Evolutionary conservation across 2,888 invertebrate species (phyloP), one percentile per base, ranked within the genome.

Genomic region (Xylophagus ater): DNA sequence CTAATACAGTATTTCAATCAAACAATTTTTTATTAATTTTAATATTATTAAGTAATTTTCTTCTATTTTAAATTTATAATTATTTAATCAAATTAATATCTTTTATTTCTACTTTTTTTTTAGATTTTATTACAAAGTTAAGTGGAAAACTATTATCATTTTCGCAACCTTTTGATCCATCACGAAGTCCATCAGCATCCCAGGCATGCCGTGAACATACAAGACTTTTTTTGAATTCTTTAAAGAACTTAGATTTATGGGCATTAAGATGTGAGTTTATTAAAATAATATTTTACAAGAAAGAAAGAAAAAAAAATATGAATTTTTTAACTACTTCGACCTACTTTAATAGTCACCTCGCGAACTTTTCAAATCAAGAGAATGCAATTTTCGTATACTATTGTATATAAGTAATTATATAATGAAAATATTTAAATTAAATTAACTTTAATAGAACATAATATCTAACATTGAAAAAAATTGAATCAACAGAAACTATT

Each of bases 181-280:
- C 48, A 18, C 35, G 34, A 18, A 32, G 41, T 21, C 23, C 44
- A 21, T 14, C 32, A 23, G 32, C 45, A 14, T 45, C 48, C 4
- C 8, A 12, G 24, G 37, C 34, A 36, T 48, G 48, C 25, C 40
- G 35, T 30, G 15, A 28, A 5, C 44, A 48, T 33, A 39, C 45
- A 13, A 35, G 37, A 10, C 23, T 38, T 13, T 48, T 43, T 34
- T 32, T 47, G 3, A 24, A 45, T 12, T 42, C 48, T 19, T 37
- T 48, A 10, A 31, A 32, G 23, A 47, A 40, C 14, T 40, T 48
- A 15, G 48, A 48, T 12, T 24, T 47, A 21, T 48, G 48, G 48
- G 47, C 48, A 24, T 40, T 47, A 26, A 37, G 44, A 41, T 40
- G 48, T 48, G 40, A 47, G 45, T 44, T 34, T 24, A n/a, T n/a